A percentile compares a stretch with the other conserved stretches of the same genome.
phyloP scores from a whole-genome alignment of 2,888 invertebrate genomes.

The Ypsolopha scabrella region DNA sequence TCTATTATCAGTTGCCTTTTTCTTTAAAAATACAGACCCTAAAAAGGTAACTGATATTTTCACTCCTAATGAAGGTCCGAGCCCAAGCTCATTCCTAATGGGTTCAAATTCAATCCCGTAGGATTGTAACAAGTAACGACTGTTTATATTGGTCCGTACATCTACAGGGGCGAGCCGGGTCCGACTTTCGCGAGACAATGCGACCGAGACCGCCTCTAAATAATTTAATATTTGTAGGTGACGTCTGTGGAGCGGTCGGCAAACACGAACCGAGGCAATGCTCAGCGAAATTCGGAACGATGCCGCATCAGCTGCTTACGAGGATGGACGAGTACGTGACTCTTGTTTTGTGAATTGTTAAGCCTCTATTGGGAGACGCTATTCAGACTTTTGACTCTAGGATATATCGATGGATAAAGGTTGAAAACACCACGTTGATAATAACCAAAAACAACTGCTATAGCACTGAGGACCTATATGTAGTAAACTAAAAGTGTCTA shows the following conservation, averaged over 20 bases:
- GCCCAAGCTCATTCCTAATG: constrained; percentile 13
- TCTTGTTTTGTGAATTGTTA: not conserved
- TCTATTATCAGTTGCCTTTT: too few species aligned
- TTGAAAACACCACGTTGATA: too few species aligned
- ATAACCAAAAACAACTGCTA: too few species aligned
- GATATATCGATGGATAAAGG: too few species aligned
- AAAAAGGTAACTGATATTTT: too few species aligned
- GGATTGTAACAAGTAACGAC: constrained; percentile 51
- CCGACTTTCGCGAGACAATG: constrained; percentile 59
- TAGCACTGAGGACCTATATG: too few species aligned
- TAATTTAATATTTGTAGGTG: constrained; percentile 58
- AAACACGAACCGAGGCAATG: constrained; percentile 26
- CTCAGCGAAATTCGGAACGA: too few species aligned
- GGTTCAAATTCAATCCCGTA: constrained; percentile 20
- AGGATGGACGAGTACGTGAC: not conserved
- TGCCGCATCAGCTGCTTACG: not conserved
- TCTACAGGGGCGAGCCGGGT: constrained; percentile 13
- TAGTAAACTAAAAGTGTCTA: too few species aligned
- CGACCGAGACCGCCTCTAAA: constrained; percentile 43
- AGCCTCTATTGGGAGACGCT: not conserved
- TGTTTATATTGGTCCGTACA: constrained; percentile 47
- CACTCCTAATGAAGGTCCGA: constrained; percentile 6
- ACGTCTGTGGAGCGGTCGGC: constrained; percentile 38
- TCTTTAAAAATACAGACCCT: too few species aligned
- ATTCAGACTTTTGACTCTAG: too few species aligned